These are phyloP conservation scores for Frankliniella intonsa DNA, from an alignment of 2,888 invertebrate genomes.

Conservation along the genomic window DNA sequence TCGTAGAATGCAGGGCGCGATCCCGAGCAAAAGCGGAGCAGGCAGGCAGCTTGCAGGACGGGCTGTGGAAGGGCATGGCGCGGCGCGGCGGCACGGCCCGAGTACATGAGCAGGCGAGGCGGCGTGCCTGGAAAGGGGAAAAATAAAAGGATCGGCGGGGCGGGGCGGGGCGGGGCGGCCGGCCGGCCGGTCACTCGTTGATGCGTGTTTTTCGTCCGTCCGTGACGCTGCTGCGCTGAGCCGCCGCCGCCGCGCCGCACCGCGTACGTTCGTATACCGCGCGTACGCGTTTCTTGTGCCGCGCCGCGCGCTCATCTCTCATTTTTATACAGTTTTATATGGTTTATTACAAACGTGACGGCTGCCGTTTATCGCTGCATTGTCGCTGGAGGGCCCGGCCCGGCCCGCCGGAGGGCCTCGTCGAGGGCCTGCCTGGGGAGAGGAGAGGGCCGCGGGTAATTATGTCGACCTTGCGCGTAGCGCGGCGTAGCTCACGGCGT, in stretches of 20 bases:
- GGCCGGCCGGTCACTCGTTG: neutral
- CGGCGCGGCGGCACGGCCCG: neutral
- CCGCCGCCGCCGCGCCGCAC: neutral
- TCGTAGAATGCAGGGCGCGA: constrained; percentile 20
- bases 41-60: neutral
- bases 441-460: neutral
- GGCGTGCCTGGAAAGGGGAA: constrained; percentile 19
- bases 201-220: neutral
- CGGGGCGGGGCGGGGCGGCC: neutral
- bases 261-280: neutral
- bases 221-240: neutral
- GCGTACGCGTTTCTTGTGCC: neutral
- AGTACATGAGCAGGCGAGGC: constrained; percentile 25
- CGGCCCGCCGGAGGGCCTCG: neutral
- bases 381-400: neutral
- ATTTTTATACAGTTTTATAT: constrained; percentile 25
- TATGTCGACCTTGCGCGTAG: neutral
- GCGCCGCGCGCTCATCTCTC: neutral
- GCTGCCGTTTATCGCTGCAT: neutral
- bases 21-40: neutral
- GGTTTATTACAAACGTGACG: neutral
- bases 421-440: neutral
- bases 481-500: neutral
- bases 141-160: constrained; percentile 12
- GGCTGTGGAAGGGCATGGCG: neutral